Evolutionary conservation across 2,113 vertebrate species (phyloP), one percentile per base, ranked within the genome.

Genomic region (Mastomys natalensis): DNA sequence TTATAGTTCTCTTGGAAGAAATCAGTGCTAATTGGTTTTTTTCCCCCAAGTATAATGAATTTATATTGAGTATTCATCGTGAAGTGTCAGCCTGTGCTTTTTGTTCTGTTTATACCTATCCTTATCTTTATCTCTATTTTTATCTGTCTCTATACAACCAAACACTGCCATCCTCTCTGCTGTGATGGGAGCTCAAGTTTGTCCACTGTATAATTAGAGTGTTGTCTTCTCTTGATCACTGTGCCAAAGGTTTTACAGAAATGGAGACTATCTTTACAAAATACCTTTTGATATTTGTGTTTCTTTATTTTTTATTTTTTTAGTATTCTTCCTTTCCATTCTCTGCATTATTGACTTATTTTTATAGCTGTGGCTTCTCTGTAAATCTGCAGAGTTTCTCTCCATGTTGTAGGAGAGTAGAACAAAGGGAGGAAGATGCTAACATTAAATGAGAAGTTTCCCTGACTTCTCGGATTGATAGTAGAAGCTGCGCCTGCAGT

Each of bases 101-200:
- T 34, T 17, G 34, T 11, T 82, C 2, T 58, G 0, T 37, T 0
- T 87, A 34, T 31, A 19, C 2, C n/a, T 31, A 29, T 19, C 1
- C 1, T 6, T 3, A 60, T 60, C 3, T 6, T 3, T 40, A 58
- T 24, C 11, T 17, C 6, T 29, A 8, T 3, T 7, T 9, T 13
- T 40, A 26, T n/a, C 53, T 26, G 0, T 31, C 13, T 31, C 55
- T 31, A 62, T 43, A 29, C 24, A 26, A 7, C n/a, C 24, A 34
- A 34, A 7, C 6, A 7, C 22, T 22, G 60, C 40, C 1, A 62
- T 1, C 66, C 4, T 29, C 55, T 37, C 15, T 10, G 37, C 29
- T 70, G 15, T 9, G 1, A 5, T 29, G 34, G 48, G 0, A 78
- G 34, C 8, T 15, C n/a, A 64, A 37, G 11, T 55, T 72, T 82